Percentiles rank a stretch among this genome's conserved stretches.
These are phyloP conservation scores for Brachyopa scutellaris DNA, from an alignment of 2,888 invertebrate genomes.

Conservation along the genomic window DNA sequence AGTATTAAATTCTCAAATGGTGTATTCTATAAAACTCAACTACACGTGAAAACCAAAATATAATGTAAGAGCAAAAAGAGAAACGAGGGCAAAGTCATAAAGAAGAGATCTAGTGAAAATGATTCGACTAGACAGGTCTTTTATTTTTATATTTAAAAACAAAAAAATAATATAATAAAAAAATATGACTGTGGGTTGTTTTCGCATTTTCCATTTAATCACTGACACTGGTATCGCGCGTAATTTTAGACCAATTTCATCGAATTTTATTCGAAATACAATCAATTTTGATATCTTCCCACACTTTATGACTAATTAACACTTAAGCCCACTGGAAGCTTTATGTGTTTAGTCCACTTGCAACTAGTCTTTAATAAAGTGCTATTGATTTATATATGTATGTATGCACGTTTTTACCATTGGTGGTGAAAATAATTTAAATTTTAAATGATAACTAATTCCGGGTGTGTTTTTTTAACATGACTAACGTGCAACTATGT, in stretches of 20 bases:
- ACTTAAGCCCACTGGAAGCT: neutral
- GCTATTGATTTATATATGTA: too few relatives aligned
- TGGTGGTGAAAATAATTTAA: neutral
- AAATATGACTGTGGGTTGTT: slow-evolving; percentile 12
- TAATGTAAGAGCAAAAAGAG: slow-evolving; percentile 14
- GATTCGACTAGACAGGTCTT: slow-evolving; percentile 19
- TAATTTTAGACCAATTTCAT: too few relatives aligned
- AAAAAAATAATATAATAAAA: neutral
- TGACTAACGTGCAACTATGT: slow-evolving; percentile 20
- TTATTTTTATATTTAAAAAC: neutral
- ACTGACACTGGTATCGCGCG: neutral
- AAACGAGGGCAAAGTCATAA: slow-evolving; percentile 39
- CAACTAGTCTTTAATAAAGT: neutral
- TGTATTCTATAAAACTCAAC: too few relatives aligned
- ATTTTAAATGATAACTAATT: slow-evolving; percentile 34
- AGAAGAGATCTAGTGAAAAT: slow-evolving; percentile 42
- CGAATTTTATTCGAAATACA: neutral
- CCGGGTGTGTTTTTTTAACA: slow-evolving; percentile 19
- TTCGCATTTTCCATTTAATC: neutral
- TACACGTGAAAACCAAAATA: too few relatives aligned
- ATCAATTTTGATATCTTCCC: neutral
- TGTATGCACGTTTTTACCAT: neutral
- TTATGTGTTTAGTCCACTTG: neutral
- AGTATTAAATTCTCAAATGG: too few relatives aligned
- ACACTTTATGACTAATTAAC: neutral